These are phyloP conservation scores for Noctua janthe DNA, from an alignment of 2,888 invertebrate genomes.

Conservation along the genomic window DNA sequence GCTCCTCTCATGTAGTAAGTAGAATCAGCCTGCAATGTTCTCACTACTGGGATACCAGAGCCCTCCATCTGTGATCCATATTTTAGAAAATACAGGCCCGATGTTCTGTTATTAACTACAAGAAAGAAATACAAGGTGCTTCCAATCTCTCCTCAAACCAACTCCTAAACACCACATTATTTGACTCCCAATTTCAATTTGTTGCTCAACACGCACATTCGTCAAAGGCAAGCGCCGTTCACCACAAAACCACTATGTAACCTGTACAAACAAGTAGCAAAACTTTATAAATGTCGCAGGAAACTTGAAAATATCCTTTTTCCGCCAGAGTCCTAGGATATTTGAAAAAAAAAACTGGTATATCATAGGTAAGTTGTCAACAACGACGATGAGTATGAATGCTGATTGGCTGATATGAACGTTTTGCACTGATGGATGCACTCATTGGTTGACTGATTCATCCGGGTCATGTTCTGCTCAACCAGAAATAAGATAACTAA, in stretches of 20 bases:
- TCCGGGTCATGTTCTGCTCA: background rate
- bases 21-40: background rate
- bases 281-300: slow-evolving; percentile 71
- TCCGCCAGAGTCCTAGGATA: background rate
- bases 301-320: background rate
- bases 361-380: background rate
- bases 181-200: slow-evolving; percentile 28
- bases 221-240: slow-evolving; percentile 26
- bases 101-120: background rate
- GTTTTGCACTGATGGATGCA: background rate
- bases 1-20: too few species aligned
- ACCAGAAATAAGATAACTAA: too few species aligned
- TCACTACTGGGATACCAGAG: background rate
- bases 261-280: slow-evolving; percentile 57
- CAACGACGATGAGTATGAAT: background rate
- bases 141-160: background rate
- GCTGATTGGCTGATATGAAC: background rate
- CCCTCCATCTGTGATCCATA: background rate
- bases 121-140: background rate
- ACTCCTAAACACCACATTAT: slow-evolving; percentile 21
- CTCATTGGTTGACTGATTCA: background rate
- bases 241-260: slow-evolving; percentile 38
- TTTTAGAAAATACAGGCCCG: background rate
- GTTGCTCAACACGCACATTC: slow-evolving; percentile 10
- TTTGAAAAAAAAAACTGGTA: background rate